These are phyloP conservation scores for Drosophila pallidifrons DNA, from an alignment of 1,140 invertebrate genomes.

Conservation along the genomic window DNA sequence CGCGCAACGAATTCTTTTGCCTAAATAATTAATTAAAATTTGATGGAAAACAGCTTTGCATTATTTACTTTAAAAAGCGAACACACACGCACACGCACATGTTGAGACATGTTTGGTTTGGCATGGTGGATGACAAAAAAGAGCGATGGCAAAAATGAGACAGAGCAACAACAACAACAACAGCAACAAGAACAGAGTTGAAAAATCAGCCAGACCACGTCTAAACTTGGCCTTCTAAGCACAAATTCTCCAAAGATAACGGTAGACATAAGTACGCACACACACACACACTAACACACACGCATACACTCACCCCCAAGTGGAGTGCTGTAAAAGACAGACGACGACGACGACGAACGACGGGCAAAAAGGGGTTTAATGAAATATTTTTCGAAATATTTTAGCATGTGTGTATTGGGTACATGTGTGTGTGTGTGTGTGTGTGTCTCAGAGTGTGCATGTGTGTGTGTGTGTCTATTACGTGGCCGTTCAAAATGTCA, in stretches of 20 bases:
- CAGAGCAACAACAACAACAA: conserved; percentile 14
- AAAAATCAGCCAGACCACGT: conserved; percentile 70
- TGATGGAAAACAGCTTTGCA: conserved; percentile 85
- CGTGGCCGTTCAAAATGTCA: conserved; percentile 78
- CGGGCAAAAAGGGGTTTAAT: conserved; percentile 58
- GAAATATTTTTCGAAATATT: conserved; percentile 81
- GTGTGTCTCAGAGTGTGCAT: conserved; percentile 32
- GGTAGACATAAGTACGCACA: conserved; percentile 12
- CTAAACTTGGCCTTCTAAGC: conserved; percentile 73
- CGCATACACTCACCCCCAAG: conserved; percentile 14
- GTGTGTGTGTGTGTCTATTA: conserved; percentile 68
- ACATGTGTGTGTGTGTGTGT: conserved; percentile 4
- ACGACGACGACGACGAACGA: conserved; percentile 33
- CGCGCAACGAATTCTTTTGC: conserved; percentile 71
- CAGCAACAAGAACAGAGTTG: conserved; percentile 40
- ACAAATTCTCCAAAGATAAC: conserved; percentile 64
- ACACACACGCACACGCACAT: conserved; percentile 49
- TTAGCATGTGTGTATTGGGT: conserved; percentile 20
- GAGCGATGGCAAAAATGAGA: too few species aligned
- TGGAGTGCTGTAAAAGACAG: conserved; percentile 21
- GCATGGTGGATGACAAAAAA: too few species aligned
- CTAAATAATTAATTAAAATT: conserved; percentile 85
- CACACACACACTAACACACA: neutral
- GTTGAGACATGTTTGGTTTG: conserved; percentile 23
- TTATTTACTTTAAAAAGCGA: conserved; percentile 83